Conservation (phyloP, 2,113 vertebrate species). For the Entelurus aequoreus region DNA sequence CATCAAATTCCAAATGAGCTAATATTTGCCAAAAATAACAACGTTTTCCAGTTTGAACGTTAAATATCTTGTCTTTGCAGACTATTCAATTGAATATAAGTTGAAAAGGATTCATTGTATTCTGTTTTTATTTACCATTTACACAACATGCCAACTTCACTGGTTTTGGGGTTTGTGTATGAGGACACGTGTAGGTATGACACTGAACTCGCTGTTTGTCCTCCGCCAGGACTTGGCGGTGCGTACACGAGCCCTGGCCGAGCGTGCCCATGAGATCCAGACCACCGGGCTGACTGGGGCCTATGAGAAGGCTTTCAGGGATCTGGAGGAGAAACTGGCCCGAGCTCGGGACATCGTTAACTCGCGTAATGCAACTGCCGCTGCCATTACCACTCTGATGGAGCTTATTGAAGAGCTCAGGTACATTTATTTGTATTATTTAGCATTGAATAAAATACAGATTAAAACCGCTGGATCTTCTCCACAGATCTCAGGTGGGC, state of each 20-base stretch:
- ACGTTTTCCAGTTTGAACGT: too few relatives aligned
- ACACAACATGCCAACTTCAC: too few relatives aligned
- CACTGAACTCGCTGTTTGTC: background rate
- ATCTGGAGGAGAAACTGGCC: slow-evolving; percentile 81
- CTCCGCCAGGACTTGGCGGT: slow-evolving; percentile 76
- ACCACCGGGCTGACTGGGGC: slow-evolving; percentile 79
- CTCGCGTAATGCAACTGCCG: slow-evolving; percentile 77
- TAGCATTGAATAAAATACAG: background rate
- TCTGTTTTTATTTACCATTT: too few relatives aligned
- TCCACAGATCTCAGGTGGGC: slow-evolving; percentile 76
- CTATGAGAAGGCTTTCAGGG: slow-evolving; percentile 80
- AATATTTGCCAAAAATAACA: too few relatives aligned
- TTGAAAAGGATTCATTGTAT: too few relatives aligned
- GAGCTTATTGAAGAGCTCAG: slow-evolving; percentile 81
- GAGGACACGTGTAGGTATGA: background rate
- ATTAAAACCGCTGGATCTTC: background rate
- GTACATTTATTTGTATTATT: slow-evolving; percentile 57
- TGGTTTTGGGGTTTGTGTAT: too few relatives aligned
- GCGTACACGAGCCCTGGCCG: slow-evolving; percentile 74
- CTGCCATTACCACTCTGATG: slow-evolving; percentile 73
- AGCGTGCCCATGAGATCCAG: slow-evolving; percentile 78
- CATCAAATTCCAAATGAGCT: too few relatives aligned
- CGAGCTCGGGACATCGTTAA: slow-evolving; percentile 77
- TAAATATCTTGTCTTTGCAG: too few relatives aligned
- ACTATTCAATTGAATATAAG: too few relatives aligned